Conservation (phyloP, 2,888 invertebrate species). For the Bunonema sp. region DNA sequence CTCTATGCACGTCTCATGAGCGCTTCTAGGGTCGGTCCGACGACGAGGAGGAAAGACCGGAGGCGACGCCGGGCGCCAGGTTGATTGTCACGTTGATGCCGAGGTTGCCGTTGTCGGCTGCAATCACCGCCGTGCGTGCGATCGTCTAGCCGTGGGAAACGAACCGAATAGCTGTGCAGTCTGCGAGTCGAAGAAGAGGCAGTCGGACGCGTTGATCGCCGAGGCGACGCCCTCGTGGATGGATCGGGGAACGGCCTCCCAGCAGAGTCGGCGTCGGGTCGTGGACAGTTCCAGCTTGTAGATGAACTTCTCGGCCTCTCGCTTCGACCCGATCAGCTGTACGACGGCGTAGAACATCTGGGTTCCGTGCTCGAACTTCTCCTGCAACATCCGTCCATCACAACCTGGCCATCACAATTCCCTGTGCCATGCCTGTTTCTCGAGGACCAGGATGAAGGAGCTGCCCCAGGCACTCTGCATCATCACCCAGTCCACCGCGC, state of each 20-base stretch:
- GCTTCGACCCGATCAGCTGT: slow-evolving; percentile 89
- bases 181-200: slow-evolving; percentile 91
- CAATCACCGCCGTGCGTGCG: background rate
- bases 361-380: slow-evolving; percentile 68
- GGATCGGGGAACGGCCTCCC: slow-evolving; percentile 96
- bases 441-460: slow-evolving; percentile 95
- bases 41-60: too few relatives aligned
- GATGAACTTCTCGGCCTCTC: slow-evolving; percentile 96
- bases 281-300: slow-evolving; percentile 92
- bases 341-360: slow-evolving; percentile 68
- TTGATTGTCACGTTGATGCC: slow-evolving; percentile 98
- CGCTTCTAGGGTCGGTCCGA: too few relatives aligned
- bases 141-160: background rate
- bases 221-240: slow-evolving; percentile 93
- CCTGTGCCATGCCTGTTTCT: too few relatives aligned
- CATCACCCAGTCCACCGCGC: slow-evolving; percentile 59
- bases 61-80: slow-evolving; percentile 8
- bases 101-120: slow-evolving; percentile 78
- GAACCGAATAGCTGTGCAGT: slow-evolving; percentile 75
- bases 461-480: slow-evolving; percentile 99
- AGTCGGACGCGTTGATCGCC: slow-evolving; percentile 92
- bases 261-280: slow-evolving; percentile 77
- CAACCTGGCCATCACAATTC: too few relatives aligned
- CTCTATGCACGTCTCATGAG: too few relatives aligned
- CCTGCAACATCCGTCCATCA: too few relatives aligned